Percentiles rank a stretch among this genome's conserved stretches.
These are phyloP conservation scores for Delichon dasypus DNA, from an alignment of 2,797 vertebrate genomes.

Conservation along the genomic window DNA sequence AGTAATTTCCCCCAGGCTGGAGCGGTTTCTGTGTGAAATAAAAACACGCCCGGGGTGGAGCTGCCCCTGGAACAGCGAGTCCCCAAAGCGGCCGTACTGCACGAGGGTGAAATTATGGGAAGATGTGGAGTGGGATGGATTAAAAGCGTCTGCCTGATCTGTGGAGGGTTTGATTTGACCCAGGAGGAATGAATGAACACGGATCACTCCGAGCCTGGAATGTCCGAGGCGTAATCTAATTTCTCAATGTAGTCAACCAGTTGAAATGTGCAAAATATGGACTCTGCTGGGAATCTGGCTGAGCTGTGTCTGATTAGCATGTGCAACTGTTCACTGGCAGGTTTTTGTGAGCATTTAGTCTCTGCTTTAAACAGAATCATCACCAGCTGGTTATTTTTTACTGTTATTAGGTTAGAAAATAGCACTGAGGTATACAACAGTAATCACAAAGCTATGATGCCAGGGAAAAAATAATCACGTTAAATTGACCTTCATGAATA, in stretches of 20 bases:
- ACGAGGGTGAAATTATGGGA: not conserved
- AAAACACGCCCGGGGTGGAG: not conserved
- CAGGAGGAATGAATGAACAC: not conserved
- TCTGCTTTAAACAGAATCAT: conserved; percentile 68
- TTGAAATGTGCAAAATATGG: conserved; percentile 52
- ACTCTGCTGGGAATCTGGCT: conserved; percentile 47
- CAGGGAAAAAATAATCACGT: conserved; percentile 72
- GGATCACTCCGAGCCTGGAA: not conserved
- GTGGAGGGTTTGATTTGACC: conserved; percentile 24
- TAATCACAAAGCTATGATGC: conserved; percentile 72
- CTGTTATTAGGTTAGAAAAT: conserved; percentile 74
- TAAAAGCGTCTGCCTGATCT: conserved; percentile 3
- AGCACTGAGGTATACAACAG: conserved; percentile 71
- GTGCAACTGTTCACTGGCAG: conserved; percentile 56
- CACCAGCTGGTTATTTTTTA: conserved; percentile 72
- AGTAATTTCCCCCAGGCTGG: not conserved
- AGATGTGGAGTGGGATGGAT: conserved; percentile 20
- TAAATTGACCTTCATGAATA: conserved; percentile 80
- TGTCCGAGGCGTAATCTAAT: conserved; percentile 49
- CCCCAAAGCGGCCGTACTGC: not conserved
- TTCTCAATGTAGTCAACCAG: conserved; percentile 59
- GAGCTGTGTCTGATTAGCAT: conserved; percentile 49
- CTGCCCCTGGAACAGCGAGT: not conserved
- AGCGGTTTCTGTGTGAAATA: fast-evolving
- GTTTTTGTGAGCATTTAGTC: conserved; percentile 45